Conservation (phyloP, 2,113 vertebrate genomes). For the Pygathrix nemaeus region DNA sequence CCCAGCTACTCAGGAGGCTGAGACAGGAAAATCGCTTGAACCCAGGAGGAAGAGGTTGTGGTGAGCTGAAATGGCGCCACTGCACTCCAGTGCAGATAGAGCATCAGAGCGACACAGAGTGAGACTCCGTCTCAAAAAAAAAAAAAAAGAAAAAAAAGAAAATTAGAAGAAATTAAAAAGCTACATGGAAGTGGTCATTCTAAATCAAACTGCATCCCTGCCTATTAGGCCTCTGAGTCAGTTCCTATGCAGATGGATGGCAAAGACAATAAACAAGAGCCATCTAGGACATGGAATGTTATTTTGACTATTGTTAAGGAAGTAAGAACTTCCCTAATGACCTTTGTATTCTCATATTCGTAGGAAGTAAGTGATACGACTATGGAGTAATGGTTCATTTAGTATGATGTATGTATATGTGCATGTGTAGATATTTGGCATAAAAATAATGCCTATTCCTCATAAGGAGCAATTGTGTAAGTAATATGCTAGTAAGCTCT, state of each 20-base stretch:
- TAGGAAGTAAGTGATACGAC: background rate
- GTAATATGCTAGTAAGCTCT: background rate
- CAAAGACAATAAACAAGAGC: background rate
- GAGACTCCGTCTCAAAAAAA: no score
- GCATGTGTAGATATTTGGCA: background rate
- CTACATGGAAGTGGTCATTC: background rate
- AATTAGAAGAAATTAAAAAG: background rate
- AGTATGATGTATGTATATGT: background rate
- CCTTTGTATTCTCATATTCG: background rate
- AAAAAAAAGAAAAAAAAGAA: no score
- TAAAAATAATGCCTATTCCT: background rate
- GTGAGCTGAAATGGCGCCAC: no score
- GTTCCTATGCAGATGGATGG: background rate
- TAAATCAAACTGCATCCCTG: background rate
- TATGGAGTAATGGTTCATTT: background rate
- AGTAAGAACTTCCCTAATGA: background rate
- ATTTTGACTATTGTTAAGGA: constrained; percentile 33
- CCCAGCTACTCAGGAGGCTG: no score
- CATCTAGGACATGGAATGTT: background rate
- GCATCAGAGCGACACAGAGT: no score
- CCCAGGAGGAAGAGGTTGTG: no score
- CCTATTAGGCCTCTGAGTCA: background rate
- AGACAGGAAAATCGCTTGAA: no score
- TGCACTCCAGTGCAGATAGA: no score
- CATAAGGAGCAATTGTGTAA: background rate